Evolutionary conservation across 1,140 invertebrate genomes (phyloP).

Genomic region (Dendrolimus kikuchii): DNA sequence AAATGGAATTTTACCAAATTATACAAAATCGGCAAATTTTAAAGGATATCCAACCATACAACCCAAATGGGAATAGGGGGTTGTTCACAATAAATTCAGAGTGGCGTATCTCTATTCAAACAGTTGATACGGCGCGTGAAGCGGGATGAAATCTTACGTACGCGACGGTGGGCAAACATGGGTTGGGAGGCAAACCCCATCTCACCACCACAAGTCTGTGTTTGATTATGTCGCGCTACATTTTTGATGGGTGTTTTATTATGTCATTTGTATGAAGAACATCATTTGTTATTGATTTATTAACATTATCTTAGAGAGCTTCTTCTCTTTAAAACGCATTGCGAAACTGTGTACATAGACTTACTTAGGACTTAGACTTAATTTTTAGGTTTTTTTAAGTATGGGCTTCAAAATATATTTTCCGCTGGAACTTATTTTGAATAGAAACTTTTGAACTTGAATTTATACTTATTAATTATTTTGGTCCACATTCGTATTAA

Average conservation of each 20-base stretch:
- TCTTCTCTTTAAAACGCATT: no score
- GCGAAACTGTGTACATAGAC: no score
- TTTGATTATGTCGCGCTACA: slow-evolving; percentile 13
- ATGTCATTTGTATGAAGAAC: no score
- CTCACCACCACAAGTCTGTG: slow-evolving; percentile 8
- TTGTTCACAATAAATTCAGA: slow-evolving; percentile 61
- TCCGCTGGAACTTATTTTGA: no score
- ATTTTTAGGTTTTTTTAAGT: no score
- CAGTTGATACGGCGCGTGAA: slow-evolving; percentile 62
- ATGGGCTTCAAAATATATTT: no score
- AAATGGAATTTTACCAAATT: neutral
- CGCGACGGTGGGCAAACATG: slow-evolving; percentile 56
- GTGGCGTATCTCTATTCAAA: slow-evolving; percentile 67
- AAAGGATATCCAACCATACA: neutral
- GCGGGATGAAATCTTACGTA: slow-evolving; percentile 52
- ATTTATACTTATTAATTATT: no score
- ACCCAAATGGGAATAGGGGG: slow-evolving; percentile 9
- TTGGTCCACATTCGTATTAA: no score
- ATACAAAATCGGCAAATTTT: neutral
- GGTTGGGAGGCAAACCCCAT: slow-evolving; percentile 15
- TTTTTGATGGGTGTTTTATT: slow-evolving; percentile 6
- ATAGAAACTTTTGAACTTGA: no score
- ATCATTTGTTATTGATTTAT: no score
- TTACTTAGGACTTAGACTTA: no score
- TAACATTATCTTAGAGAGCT: no score